These are phyloP conservation scores for Enoplosus armatus DNA, from an alignment of 2,797 vertebrate species.

Conservation along the genomic window DNA sequence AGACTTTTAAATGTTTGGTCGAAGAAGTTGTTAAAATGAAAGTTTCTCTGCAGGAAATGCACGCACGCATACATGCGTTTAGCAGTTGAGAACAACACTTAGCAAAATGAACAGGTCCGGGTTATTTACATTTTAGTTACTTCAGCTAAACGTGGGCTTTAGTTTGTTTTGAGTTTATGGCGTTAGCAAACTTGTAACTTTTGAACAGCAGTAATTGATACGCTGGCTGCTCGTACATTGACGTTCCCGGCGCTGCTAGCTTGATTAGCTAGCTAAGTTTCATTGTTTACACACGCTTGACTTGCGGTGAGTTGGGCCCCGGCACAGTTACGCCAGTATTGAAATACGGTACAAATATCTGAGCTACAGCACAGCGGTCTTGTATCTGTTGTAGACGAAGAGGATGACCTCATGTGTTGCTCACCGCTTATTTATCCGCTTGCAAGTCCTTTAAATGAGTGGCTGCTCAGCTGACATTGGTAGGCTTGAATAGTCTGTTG, in stretches of 20 bases:
- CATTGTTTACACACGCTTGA: constrained; percentile 84
- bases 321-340: not conserved
- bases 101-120: not conserved
- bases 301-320: constrained; percentile 57
- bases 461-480: not conserved
- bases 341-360: not conserved
- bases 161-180: rapidly evolving
- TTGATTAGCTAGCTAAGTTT: constrained; percentile 83
- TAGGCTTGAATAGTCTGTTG: not conserved
- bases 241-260: constrained; percentile 68
- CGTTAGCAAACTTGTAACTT: not conserved
- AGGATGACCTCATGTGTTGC: not conserved
- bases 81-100: constrained; percentile 40
- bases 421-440: not conserved
- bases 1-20: constrained; percentile 78
- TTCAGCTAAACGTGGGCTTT: rapidly evolving
- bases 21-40: constrained; percentile 87
- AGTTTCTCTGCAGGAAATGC: constrained; percentile 86
- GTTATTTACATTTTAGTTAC: not conserved
- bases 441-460: not conserved
- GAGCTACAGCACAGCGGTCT: no score
- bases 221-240: not conserved
- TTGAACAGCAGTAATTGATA: not conserved
- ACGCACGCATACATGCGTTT: constrained; percentile 54
- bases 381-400: rapidly evolving